Evolutionary conservation across 2,888 invertebrate species (phyloP).

Genomic region (Dolomedes plantarius): DNA sequence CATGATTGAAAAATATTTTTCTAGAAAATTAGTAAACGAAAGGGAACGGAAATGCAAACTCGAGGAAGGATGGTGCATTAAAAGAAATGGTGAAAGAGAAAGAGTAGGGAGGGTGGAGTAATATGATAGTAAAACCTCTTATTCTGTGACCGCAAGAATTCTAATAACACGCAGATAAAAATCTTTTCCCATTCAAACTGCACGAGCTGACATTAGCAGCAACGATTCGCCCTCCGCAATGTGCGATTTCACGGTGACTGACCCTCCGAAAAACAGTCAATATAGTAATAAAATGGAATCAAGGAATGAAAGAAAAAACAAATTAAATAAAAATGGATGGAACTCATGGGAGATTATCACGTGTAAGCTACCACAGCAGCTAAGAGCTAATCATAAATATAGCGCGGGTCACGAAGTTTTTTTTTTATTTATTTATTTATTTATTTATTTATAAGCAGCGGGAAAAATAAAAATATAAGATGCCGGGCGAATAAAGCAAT

Average conservation of each 20-base stretch:
- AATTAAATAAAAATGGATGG: constrained; percentile 19
- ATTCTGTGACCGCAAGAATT: background rate
- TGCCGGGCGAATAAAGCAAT: too few species aligned
- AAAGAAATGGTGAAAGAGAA: too few species aligned
- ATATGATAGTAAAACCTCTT: background rate
- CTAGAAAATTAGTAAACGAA: background rate
- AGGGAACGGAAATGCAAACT: background rate
- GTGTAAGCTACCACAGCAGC: constrained; percentile 18
- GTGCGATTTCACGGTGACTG: constrained; percentile 44
- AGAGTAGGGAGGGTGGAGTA: too few species aligned
- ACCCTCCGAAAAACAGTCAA: constrained; percentile 18
- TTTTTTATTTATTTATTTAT: too few species aligned
- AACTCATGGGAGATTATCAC: constrained; percentile 20
- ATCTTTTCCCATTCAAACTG: constrained; percentile 7
- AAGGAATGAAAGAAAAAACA: constrained; percentile 13
- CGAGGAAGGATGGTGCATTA: background rate
- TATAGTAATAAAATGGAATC: constrained; percentile 2
- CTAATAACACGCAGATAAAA: background rate
- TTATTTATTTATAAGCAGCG: too few species aligned
- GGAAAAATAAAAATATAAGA: background rate
- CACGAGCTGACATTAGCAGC: constrained; percentile 36
- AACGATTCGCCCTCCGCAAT: constrained; percentile 17
- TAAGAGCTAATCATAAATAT: background rate
- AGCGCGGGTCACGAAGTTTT: constrained; percentile 18
- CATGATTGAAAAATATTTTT: too few species aligned